A percentile compares a stretch with the other conserved stretches of the same genome.
phyloP scores from a whole-genome alignment of 2,888 invertebrate genomes.

The Nudaria mundana region DNA sequence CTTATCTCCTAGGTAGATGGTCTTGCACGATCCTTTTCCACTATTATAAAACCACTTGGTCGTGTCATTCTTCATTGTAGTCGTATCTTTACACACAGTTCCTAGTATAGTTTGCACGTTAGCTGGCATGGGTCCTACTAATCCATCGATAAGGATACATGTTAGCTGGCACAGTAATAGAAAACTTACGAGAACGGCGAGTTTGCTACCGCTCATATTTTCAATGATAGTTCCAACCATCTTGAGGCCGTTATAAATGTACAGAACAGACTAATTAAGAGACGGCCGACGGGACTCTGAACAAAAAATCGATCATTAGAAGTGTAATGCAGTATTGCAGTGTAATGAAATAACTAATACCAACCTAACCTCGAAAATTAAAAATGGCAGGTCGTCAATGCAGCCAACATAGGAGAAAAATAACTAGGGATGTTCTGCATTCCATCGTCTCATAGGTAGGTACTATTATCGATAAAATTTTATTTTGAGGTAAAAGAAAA shows the following conservation, averaged over 20 bases:
- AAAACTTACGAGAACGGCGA: constrained; percentile 89
- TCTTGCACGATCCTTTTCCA: constrained; percentile 84
- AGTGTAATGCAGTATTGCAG: no score
- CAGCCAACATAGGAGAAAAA: no score
- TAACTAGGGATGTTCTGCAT: no score
- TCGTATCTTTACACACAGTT: constrained; percentile 89
- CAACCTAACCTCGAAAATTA: no score
- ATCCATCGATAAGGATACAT: constrained; percentile 95
- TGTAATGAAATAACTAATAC: no score
- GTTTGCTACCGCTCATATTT: constrained; percentile 96
- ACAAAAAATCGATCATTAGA: no score
- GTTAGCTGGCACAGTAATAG: constrained; percentile 90
- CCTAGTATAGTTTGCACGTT: constrained; percentile 90
- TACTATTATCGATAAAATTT: no score
- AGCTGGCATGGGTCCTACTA: constrained; percentile 94
- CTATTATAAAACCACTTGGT: constrained; percentile 90
- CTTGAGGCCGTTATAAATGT: constrained; percentile 36
- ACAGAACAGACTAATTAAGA: no score
- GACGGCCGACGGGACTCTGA: no score
- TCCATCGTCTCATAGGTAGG: no score
- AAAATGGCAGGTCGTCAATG: no score
- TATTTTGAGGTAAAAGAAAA: no score
- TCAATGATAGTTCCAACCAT: constrained; percentile 98
- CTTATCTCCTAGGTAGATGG: constrained; percentile 53
- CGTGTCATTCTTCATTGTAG: constrained; percentile 83